These are phyloP conservation scores for Pogonognathellus flavescens DNA, from an alignment of 1,140 invertebrate species.

Conservation along the genomic window DNA sequence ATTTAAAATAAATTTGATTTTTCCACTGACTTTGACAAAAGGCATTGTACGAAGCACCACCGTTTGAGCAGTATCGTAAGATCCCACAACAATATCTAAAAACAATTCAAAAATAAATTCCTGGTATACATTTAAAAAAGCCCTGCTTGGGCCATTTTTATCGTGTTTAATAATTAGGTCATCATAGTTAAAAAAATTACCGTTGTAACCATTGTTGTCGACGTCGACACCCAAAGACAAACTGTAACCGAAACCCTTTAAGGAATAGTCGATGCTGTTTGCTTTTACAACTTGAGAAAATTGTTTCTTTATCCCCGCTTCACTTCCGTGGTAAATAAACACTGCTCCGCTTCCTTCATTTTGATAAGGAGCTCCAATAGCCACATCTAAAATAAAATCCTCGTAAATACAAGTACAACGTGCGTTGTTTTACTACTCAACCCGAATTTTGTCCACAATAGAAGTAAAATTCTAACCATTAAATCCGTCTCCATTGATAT, in stretches of 20 bases:
- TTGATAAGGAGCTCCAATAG: constrained; percentile 74
- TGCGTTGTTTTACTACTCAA: no score
- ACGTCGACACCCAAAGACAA: constrained; percentile 70
- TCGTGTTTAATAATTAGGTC: no score
- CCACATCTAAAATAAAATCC: constrained; percentile 71
- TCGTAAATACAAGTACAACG: no score
- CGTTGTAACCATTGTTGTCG: constrained; percentile 72
- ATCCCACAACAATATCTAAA: constrained; percentile 68
- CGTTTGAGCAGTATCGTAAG: constrained; percentile 66
- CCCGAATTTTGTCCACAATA: no score
- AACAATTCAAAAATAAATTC: background rate
- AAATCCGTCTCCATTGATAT: constrained; percentile 73
- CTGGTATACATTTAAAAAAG: background rate
- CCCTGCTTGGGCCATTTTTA: no score
- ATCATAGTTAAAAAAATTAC: constrained; percentile 60
- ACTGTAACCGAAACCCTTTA: constrained; percentile 70
- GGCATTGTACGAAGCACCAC: constrained; percentile 66
- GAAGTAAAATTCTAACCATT: constrained; percentile 69
- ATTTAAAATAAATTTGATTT: constrained; percentile 16
- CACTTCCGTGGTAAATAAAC: constrained; percentile 74
- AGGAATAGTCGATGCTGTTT: constrained; percentile 42
- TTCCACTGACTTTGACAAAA: constrained; percentile 52
- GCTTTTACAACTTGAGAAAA: constrained; percentile 62
- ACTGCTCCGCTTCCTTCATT: constrained; percentile 71
- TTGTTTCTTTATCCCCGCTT: constrained; percentile 21